Conservation (phyloP, 1,140 invertebrate species). For the Ceratosolen fusciceps region DNA sequence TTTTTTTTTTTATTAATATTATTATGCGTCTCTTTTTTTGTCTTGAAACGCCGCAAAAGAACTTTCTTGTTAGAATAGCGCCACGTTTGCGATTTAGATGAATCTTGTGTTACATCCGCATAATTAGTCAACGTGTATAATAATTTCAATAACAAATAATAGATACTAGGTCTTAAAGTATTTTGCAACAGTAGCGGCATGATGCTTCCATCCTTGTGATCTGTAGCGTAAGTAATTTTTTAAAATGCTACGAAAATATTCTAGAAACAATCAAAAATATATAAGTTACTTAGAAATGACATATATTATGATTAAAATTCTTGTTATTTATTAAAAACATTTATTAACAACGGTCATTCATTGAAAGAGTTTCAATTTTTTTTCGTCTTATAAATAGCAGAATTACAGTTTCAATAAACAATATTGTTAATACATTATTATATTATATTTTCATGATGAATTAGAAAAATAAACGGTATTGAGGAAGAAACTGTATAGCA, state of each 20-base stretch:
- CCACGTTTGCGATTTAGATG: constrained; percentile 42
- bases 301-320: background rate
- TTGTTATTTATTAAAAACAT: constrained; percentile 18
- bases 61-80: constrained; percentile 9
- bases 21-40: background rate
- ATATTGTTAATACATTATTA: background rate
- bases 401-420: background rate
- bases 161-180: constrained; percentile 14
- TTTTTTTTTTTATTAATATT: background rate
- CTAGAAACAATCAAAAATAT: constrained; percentile 40
- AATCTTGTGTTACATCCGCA: constrained; percentile 33
- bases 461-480: background rate
- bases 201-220: background rate
- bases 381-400: background rate
- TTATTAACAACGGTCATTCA: no score
- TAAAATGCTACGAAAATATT: constrained; percentile 11
- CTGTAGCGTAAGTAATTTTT: background rate
- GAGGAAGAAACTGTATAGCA: background rate
- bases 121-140: constrained; percentile 37
- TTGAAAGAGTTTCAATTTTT: constrained; percentile 38
- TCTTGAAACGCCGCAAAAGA: background rate
- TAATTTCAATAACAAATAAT: constrained; percentile 49
- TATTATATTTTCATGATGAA: background rate
- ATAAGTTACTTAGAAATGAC: constrained; percentile 36
- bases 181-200: background rate